Base-by-base conservation (phyloP, 2,888 invertebrate genomes). In the Carpatolechia fugitivella region DNA sequence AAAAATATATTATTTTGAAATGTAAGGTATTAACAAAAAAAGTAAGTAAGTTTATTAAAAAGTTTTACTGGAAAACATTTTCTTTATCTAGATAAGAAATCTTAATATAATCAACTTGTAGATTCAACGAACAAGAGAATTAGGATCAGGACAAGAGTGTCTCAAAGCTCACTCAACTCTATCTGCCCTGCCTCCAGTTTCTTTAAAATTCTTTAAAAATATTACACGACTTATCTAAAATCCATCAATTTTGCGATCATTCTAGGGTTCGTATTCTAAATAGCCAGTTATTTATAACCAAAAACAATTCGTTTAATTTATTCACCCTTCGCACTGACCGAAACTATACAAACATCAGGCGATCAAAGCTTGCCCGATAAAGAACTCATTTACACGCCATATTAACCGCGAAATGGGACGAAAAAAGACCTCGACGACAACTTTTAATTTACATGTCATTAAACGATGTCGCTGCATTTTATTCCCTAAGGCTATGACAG, bases 371-470 rank as follows among this genome's bases (percentile, higher is more conserved):
- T 74, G 76, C 73, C 68, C 75, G 82, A 85, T 87, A 90, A 88
- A 88, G 86, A 85, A 89, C 87, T 85, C 82, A 89, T 90, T 90
- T 89, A 85, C 78, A 87, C 88, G 89, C 73, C 69, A 73, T 78
- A 80, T 89, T 89, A 89, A 80, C 82, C 80, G 74, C 81, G 80
- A 82, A 88, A 89, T 85, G 80, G 76, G 71, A 80, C 79, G 81
- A 78, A 82, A 85, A 82, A 80, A 74, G 73, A 73, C 72, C 69
- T 72, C 67, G 67, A 63, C 66, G 61, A 69, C 72, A 65, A 72
- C 58, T 49, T 62, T 60, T 61, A 55, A 58, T 62, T 59, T 60
- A 53, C 61, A 60, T 60, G 47, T 59, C 57, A 59, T 54, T 56
- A 57, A 35, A 13, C 40, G 10, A 30, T 29, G 30, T 6, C 40